phyloP scores from a whole-genome alignment of 2,888 invertebrate genomes.

The Phlogophora meticulosa region DNA sequence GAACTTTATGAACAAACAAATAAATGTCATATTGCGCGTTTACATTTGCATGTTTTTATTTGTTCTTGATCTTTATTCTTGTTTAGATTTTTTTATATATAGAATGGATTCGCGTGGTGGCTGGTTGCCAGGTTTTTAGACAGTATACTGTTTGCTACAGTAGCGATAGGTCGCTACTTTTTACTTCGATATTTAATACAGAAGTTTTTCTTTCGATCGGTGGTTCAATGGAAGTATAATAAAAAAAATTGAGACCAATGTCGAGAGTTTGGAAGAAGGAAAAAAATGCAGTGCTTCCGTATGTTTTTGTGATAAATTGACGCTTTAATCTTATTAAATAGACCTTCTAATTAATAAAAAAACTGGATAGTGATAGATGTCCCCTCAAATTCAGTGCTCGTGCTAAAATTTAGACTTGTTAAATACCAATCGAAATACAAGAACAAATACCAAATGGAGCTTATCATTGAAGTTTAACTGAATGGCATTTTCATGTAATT shows the following conservation, averaged over 20 bases:
- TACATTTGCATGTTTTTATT: conserved; percentile 57
- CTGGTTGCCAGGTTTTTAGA: conserved; percentile 76
- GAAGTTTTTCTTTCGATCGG: conserved; percentile 2
- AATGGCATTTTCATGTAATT: conserved; percentile 2
- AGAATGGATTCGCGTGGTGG: conserved; percentile 74
- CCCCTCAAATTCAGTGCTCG: not conserved
- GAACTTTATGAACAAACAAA: conserved; percentile 41
- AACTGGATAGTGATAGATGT: not conserved
- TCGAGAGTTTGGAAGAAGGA: conserved; percentile 52
- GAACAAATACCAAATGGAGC: too few relatives aligned
- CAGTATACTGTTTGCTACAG: conserved; percentile 80
- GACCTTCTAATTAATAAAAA: not conserved
- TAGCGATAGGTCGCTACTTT: conserved; percentile 56
- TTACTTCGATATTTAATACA: conserved; percentile 25
- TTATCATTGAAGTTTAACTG: not conserved
- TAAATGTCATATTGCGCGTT: conserved; percentile 48
- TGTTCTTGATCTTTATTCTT: conserved; percentile 68
- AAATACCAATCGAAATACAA: not conserved
- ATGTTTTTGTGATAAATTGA: conserved; percentile 38
- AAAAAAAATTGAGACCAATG: conserved; percentile 35
- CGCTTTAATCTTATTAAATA: not conserved
- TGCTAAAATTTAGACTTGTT: not conserved
- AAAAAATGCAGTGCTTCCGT: conserved; percentile 50
- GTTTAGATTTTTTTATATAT: conserved; percentile 77
- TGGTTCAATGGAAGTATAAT: conserved; percentile 1